A percentile compares a stretch with the other conserved stretches of the same genome.
Conservation (phyloP, 2,797 vertebrate species). For the Distichodus sexfasciatus region DNA sequence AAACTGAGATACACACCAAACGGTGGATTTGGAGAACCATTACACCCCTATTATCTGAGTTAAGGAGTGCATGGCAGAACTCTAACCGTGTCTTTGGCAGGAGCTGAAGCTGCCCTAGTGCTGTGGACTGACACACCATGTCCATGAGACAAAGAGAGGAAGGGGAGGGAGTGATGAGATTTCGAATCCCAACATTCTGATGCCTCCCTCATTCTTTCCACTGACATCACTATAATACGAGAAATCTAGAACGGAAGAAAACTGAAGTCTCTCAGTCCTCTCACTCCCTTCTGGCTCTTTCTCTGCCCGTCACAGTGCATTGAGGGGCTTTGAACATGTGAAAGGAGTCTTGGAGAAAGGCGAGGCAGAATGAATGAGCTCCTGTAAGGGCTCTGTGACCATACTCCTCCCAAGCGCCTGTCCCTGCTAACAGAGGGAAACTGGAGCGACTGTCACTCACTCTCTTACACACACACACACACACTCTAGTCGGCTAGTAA, state of each 20-base stretch:
- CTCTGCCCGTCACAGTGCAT: neutral
- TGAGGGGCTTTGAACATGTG: neutral
- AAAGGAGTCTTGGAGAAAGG: neutral
- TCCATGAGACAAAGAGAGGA: no score
- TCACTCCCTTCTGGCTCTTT: neutral
- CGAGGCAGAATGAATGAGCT: neutral
- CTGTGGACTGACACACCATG: no score
- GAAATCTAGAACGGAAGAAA: neutral
- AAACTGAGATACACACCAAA: no score
- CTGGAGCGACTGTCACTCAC: neutral
- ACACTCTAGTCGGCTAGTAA: no score
- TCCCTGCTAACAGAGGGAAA: neutral
- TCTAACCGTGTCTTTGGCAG: no score
- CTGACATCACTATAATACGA: conserved; percentile 14
- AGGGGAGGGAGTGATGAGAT: no score
- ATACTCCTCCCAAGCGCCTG: neutral
- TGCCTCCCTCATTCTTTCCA: neutral
- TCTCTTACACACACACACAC: neutral
- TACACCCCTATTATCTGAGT: no score
- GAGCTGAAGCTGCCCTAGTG: no score
- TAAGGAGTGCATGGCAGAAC: no score
- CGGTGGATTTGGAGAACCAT: no score
- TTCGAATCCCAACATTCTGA: neutral
- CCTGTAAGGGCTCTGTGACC: neutral
- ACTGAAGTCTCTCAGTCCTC: neutral